Evolutionary conservation across 2,797 vertebrate genomes (phyloP).

Genomic region (Oceanodroma leucorhoa): DNA sequence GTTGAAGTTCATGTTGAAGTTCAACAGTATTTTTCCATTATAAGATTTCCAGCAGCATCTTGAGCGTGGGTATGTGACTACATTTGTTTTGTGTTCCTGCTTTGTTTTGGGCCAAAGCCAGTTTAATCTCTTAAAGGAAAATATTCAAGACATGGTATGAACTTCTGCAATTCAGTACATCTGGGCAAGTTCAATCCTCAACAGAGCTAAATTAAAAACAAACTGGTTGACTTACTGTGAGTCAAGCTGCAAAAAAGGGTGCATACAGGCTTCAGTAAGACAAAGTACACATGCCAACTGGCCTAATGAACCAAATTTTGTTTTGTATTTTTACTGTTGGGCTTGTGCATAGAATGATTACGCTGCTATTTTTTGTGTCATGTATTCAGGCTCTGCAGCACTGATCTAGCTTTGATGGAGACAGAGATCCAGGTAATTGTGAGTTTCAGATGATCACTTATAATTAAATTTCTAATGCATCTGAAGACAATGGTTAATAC

Average conservation of each 20-base stretch:
- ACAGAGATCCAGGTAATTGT: not conserved
- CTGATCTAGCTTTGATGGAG: not conserved
- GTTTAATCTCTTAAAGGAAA: constrained; percentile 9
- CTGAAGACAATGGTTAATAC: not conserved
- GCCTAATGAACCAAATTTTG: not conserved
- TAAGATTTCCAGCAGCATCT: not conserved
- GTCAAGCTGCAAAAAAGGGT: not conserved
- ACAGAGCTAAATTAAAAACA: not conserved
- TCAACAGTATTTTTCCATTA: not conserved
- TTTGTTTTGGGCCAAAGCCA: not conserved
- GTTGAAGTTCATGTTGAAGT: not conserved
- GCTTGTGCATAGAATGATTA: not conserved
- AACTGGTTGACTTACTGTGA: not conserved
- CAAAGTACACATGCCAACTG: not conserved
- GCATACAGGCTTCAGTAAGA: not conserved
- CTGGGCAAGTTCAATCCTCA: not conserved
- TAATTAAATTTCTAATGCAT: not conserved
- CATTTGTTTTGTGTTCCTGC: not conserved
- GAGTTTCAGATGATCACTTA: not conserved
- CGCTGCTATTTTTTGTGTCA: not conserved
- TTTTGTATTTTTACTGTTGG: not conserved
- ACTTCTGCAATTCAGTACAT: not conserved
- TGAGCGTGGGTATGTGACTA: not conserved
- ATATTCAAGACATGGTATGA: not conserved
- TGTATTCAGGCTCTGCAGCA: not conserved